Evolutionary conservation across 2,113 vertebrate species (phyloP).

Genomic region (Shinisaurus crocodilurus): DNA sequence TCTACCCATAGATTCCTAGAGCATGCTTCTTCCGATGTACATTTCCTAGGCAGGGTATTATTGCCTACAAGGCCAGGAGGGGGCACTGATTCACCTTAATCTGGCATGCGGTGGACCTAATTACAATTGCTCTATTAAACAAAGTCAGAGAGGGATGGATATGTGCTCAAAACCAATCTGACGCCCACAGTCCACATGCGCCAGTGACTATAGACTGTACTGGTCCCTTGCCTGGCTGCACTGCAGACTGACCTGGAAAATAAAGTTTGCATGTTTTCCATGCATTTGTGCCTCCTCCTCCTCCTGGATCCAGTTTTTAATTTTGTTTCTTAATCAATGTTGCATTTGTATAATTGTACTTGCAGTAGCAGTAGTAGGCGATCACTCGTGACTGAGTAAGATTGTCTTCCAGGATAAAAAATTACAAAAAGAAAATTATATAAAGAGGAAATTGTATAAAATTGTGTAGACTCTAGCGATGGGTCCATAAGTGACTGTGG

Average conservation of each 20-base stretch:
- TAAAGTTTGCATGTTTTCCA: neutral
- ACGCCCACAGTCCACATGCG: neutral
- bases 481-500: too few relatives aligned
- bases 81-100: conserved; percentile 4
- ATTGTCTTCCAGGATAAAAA: too few relatives aligned
- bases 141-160: neutral
- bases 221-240: neutral
- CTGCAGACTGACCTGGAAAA: neutral
- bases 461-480: too few relatives aligned
- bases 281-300: neutral
- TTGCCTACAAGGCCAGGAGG: neutral
- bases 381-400: too few relatives aligned
- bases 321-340: neutral
- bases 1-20: neutral
- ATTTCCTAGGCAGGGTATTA: neutral
- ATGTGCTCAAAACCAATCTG: neutral
- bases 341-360: neutral
- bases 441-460: too few relatives aligned
- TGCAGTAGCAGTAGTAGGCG: too few relatives aligned
- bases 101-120: neutral
- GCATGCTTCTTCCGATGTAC: neutral
- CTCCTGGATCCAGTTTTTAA: neutral
- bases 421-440: too few relatives aligned
- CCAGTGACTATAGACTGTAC: neutral
- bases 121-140: conserved; percentile 6